phyloP scores from a whole-genome alignment of 2,113 vertebrate genomes.

The Anhinga rufa region DNA sequence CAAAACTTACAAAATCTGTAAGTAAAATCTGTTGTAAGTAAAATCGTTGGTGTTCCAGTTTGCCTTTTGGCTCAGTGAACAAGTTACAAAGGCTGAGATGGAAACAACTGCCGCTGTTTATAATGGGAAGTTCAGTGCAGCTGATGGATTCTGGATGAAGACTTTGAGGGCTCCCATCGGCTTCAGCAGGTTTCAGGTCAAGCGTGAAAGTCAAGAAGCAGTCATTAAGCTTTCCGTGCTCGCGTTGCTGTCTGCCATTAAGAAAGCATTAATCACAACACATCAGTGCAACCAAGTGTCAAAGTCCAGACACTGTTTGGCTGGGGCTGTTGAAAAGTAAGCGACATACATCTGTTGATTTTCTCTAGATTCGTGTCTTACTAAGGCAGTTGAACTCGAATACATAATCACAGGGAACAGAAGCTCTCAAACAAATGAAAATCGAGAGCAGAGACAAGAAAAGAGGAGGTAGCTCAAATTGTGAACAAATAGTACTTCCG shows the following conservation, averaged over 20 bases:
- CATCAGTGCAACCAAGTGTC: background rate
- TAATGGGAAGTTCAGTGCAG: background rate
- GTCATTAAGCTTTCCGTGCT: background rate
- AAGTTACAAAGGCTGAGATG: background rate
- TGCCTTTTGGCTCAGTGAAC: background rate
- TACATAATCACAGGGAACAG: background rate
- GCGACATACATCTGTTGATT: background rate
- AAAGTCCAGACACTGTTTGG: background rate
- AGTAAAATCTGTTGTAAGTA: background rate
- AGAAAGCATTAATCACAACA: background rate
- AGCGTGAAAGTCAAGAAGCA: background rate
- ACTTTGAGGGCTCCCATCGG: background rate
- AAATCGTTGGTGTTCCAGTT: background rate
- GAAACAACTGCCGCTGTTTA: background rate
- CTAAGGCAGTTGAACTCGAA: background rate
- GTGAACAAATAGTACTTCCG: background rate
- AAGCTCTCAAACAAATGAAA: background rate
- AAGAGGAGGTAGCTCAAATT: background rate
- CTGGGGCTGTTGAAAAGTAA: background rate
- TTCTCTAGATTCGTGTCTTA: background rate
- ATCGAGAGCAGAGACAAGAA: background rate
- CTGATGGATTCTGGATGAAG: background rate
- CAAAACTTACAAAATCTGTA: background rate
- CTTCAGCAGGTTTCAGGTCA: background rate
- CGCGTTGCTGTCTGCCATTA: background rate